phyloP scores from a whole-genome alignment of 1,140 invertebrate genomes.

The Ceratosolen fusciceps region DNA sequence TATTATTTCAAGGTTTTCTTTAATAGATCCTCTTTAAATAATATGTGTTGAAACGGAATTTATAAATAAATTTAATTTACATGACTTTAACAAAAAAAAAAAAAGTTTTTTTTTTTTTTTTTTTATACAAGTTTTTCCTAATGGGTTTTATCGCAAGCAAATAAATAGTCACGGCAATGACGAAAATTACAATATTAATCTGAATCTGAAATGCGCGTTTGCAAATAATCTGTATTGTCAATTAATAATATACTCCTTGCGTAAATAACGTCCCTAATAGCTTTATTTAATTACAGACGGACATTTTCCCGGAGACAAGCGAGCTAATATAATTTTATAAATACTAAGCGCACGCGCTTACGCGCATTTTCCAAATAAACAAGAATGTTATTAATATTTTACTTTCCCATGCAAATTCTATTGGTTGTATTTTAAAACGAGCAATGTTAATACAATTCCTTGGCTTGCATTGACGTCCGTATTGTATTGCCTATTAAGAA shows the following conservation, averaged over 20 bases:
- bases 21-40: too few relatives aligned
- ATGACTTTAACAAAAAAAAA: neutral
- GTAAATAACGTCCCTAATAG: neutral
- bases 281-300: neutral
- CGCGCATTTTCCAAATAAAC: too few relatives aligned
- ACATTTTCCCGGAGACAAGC: neutral
- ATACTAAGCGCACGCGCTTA: too few relatives aligned
- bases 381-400: too few relatives aligned
- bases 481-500: neutral
- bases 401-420: too few relatives aligned
- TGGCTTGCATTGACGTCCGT: neutral
- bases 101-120: too few relatives aligned
- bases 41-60: neutral
- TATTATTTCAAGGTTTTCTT: neutral
- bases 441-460: too few relatives aligned
- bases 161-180: neutral
- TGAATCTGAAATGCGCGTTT: neutral
- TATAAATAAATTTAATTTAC: neutral
- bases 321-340: neutral
- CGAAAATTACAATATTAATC: neutral
- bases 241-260: neutral
- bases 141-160: neutral
- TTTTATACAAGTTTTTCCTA: neutral
- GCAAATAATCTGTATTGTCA: neutral
- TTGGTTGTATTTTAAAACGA: too few relatives aligned